Evolutionary conservation across 1,140 invertebrate genomes (phyloP), one percentile per base, ranked within the genome.

Genomic region (Geopemphigus sp.): DNA sequence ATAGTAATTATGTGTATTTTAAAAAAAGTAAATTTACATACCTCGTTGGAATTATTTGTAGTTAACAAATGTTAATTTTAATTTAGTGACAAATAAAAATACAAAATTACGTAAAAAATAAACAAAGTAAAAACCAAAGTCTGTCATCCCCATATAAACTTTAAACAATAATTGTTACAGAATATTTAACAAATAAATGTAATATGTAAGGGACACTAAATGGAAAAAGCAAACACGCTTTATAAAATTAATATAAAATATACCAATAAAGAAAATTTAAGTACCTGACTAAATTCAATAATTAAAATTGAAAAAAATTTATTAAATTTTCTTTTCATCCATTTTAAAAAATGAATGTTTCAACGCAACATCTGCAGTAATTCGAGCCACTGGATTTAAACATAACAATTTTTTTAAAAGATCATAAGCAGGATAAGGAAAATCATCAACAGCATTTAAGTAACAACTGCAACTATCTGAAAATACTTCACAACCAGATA

Each of bases 381-480:
- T 90, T 82, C 94, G 88, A 39, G 88, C 89, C 80, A 87, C 85
- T 56, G 93, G 92, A 87, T 95, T 90, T 73, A 94, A 86, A 84
- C 94, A 90, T 82, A 96, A 85, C 84, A 96, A 88, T 61, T 87
- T 88, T 82, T 89, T 88, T 81, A 95, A 87, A 45, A 96, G 86
- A 84, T 94, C 89, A 83, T 93, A 91, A 14, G 93, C 93, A 82
- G 86, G 84, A 83, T 88, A 88, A 39, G 93, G 93, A 84, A 92
- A 90, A 82, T 82, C 80, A 50, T 78, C 74, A 26, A 39, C 39
- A 50, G 39, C 74, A 19, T 78, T 78, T 63, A 78, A 61, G 17
- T 78, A 78, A 78, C 74, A 78, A 47, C 74, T 78, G 24, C 74
- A 78, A 78, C 74, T 78, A 50, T 78, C 74, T 19, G 74, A 78